A percentile compares a stretch with the other conserved stretches of the same genome.
These are phyloP conservation scores for Drosophila pseudotalamancana DNA, from an alignment of 2,888 invertebrate species.

Conservation along the genomic window DNA sequence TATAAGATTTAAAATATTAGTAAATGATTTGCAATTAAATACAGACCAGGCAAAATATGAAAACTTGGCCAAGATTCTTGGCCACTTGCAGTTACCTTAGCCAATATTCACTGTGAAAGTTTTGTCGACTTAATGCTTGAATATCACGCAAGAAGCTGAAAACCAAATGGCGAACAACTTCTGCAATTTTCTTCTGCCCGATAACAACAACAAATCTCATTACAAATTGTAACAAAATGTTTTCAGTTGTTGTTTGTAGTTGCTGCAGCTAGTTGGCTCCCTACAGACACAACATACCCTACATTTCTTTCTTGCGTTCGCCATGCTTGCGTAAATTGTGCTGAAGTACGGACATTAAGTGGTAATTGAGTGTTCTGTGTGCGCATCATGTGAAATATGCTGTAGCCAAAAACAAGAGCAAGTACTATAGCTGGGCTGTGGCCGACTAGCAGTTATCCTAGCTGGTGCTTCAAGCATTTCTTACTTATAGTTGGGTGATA, in stretches of 20 bases:
- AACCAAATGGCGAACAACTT: slow-evolving; percentile 37
- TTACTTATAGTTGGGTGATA: too few species aligned
- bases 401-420: slow-evolving; percentile 2
- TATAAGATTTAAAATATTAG: too few species aligned
- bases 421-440: background rate
- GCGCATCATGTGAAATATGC: slow-evolving; percentile 55
- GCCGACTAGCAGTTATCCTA: background rate
- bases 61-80: background rate
- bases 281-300: background rate
- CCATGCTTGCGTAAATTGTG: slow-evolving; percentile 73
- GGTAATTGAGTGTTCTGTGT: slow-evolving; percentile 69
- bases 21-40: background rate
- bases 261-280: slow-evolving; percentile 1
- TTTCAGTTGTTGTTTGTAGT: slow-evolving; percentile 16
- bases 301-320: slow-evolving; percentile 10
- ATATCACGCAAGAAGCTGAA: slow-evolving; percentile 57
- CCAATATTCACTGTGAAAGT: slow-evolving; percentile 30
- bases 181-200: slow-evolving; percentile 48
- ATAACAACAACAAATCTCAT: slow-evolving; percentile 46
- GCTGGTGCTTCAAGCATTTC: too few species aligned
- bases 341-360: slow-evolving; percentile 74
- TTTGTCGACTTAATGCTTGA: slow-evolving; percentile 42
- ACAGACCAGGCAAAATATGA: background rate
- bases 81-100: background rate
- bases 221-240: slow-evolving; percentile 58